Percentiles rank a stretch among this genome's conserved stretches.
Conservation (phyloP, 2,888 invertebrate species). For the Piscicola geometra region DNA sequence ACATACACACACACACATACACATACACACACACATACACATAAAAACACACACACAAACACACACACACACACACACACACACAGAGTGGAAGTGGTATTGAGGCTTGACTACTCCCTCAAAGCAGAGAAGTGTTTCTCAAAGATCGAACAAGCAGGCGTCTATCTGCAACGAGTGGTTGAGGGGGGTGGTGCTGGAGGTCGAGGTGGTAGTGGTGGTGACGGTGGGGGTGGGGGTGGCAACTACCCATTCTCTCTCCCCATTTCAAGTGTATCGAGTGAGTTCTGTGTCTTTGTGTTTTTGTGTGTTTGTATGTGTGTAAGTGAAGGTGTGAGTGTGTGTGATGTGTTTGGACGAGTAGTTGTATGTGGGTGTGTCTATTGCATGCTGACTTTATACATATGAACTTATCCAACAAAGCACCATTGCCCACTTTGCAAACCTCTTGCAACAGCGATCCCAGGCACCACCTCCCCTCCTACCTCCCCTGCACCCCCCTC, state of each 20-base stretch:
- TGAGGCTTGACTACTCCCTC: neutral
- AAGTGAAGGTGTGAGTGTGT: too few species aligned
- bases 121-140: neutral
- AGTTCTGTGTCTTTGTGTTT: too few species aligned
- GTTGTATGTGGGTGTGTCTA: too few species aligned
- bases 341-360: too few species aligned
- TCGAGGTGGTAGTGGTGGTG: too few species aligned
- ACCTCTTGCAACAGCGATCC: constrained; percentile 14
- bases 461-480: neutral
- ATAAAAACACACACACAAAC: neutral
- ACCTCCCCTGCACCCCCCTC: neutral
- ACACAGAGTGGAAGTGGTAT: neutral
- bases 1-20: neutral
- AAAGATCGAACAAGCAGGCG: neutral
- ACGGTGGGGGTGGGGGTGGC: neutral
- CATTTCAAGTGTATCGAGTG: neutral
- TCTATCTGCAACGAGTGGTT: neutral
- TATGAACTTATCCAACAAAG: too few species aligned
- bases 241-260: neutral
- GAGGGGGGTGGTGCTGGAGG: too few species aligned
- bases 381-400: too few species aligned
- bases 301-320: neutral
- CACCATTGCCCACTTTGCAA: too few species aligned
- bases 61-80: neutral
- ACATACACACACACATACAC: neutral